These are phyloP conservation scores for Drosophila nr. medialis DNA, from an alignment of 2,888 invertebrate genomes.

Conservation along the genomic window DNA sequence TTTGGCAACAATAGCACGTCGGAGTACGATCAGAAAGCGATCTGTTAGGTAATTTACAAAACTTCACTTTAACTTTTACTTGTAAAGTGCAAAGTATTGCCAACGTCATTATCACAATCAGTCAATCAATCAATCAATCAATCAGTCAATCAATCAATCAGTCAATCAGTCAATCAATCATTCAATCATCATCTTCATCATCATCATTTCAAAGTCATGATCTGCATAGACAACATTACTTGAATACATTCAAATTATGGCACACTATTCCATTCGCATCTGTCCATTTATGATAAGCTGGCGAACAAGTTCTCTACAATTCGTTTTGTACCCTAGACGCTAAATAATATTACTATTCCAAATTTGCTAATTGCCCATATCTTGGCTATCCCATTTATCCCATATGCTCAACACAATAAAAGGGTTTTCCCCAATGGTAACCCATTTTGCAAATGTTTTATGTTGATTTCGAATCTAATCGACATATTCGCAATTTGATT, in stretches of 20 bases:
- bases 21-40: slow-evolving; percentile 88
- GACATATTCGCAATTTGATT: not conserved
- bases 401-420: not conserved
- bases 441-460: not conserved
- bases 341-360: not conserved
- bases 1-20: slow-evolving; percentile 89
- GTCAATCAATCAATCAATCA: slow-evolving; percentile 6
- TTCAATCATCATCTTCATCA: slow-evolving; percentile 5
- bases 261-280: not conserved
- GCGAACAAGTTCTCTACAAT: not conserved
- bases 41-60: slow-evolving; percentile 88
- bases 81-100: slow-evolving; percentile 59
- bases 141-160: not conserved
- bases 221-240: not conserved
- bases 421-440: not conserved
- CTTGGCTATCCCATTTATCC: not conserved
- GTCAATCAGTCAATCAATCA: slow-evolving; percentile 1
- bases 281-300: not conserved
- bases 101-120: slow-evolving; percentile 39
- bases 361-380: not conserved
- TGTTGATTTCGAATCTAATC: not conserved
- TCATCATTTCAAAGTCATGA: not conserved
- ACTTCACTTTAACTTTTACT: slow-evolving; percentile 54
- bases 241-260: not conserved
- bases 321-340: not conserved